These are phyloP conservation scores for Galbula dea DNA, from an alignment of 2,113 vertebrate species.

Conservation along the genomic window DNA sequence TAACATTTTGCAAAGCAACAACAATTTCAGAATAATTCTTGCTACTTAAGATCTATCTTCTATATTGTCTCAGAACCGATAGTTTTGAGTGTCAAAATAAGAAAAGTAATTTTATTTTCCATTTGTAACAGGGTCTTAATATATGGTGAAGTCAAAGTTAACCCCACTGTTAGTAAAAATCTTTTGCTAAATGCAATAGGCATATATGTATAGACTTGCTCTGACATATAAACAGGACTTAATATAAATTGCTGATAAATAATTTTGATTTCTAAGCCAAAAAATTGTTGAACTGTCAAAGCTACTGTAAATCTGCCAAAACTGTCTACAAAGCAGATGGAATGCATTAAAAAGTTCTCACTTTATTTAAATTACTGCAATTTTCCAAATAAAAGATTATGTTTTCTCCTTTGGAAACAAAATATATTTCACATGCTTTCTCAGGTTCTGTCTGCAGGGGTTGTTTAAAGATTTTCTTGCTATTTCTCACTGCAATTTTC, in stretches of 20 bases:
- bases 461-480: conserved; percentile 36
- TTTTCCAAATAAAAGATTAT: conserved; percentile 69
- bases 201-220: neutral
- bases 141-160: neutral
- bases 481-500: conserved; percentile 16
- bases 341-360: conserved; percentile 63
- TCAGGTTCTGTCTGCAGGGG: conserved; percentile 44
- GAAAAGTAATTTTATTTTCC: conserved; percentile 18
- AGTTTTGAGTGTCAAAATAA: conserved; percentile 14
- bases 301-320: conserved; percentile 55
- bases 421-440: conserved; percentile 42
- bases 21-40: conserved; percentile 19
- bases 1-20: neutral
- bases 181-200: conserved; percentile 24
- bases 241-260: conserved; percentile 27
- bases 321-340: conserved; percentile 60
- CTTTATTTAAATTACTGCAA: conserved; percentile 67
- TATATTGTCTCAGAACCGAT: neutral
- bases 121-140: neutral
- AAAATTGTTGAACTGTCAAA: conserved; percentile 34
- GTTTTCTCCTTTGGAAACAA: conserved; percentile 46
- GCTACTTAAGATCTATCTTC: neutral
- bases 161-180: neutral
- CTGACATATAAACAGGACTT: neutral
- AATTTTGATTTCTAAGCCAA: conserved; percentile 31